Evolutionary conservation across 2,888 invertebrate species (phyloP).

Genomic region (Alentia gelatinosa): DNA sequence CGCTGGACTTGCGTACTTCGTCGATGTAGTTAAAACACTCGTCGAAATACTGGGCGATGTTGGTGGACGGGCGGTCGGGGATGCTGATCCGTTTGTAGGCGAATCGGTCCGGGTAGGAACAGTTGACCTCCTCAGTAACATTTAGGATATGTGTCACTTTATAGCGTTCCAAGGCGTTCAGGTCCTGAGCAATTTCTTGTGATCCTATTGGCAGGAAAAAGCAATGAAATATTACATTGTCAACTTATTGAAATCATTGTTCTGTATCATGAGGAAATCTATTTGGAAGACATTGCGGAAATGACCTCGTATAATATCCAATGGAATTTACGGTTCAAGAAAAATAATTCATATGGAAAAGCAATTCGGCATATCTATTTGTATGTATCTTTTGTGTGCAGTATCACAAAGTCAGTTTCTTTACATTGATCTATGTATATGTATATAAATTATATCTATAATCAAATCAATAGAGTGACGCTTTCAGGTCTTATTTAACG

Average conservation of each 20-base stretch:
- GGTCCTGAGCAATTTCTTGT: constrained; percentile 63
- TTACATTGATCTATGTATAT: too few species aligned
- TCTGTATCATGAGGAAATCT: too few species aligned
- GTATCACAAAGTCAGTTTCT: too few species aligned
- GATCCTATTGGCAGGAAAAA: background rate
- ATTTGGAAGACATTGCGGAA: too few species aligned
- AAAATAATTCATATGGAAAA: too few species aligned
- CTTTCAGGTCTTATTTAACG: too few species aligned
- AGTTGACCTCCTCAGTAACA: constrained; percentile 63
- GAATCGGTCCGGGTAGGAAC: constrained; percentile 61
- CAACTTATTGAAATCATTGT: background rate
- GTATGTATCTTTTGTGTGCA: too few species aligned
- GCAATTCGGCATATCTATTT: too few species aligned
- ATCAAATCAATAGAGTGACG: too few species aligned
- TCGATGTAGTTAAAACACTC: constrained; percentile 63
- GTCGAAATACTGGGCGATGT: constrained; percentile 62
- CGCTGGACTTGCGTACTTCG: constrained; percentile 50
- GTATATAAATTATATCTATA: too few species aligned
- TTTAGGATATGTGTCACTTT: constrained; percentile 66
- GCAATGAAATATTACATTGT: background rate
- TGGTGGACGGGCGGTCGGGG: constrained; percentile 61
- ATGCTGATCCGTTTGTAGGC: constrained; percentile 61
- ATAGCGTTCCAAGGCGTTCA: constrained; percentile 59
- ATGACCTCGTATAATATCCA: too few species aligned
- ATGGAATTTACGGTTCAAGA: too few species aligned